Base-by-base conservation (phyloP, 2,888 invertebrate species). In the Buathra laborator region DNA sequence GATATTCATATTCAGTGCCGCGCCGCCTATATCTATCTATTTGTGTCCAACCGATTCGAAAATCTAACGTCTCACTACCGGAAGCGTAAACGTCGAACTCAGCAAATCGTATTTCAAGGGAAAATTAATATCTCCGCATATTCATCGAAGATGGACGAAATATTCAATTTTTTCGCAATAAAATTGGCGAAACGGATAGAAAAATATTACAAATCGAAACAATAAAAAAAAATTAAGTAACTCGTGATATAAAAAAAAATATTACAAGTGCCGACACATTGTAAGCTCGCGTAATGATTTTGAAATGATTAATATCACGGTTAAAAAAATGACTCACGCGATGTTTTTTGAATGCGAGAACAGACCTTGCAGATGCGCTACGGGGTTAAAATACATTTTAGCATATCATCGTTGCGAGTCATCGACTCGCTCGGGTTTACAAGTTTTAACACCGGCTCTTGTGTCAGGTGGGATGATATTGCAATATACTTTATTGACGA, bases 1-100 rank as follows among this genome's bases (percentile, higher is more conserved):
- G 86, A 91, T 90, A 91, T 92, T 92, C 92, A 91, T 91, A 90
- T 89, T 83, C 59, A 16, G 5, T 5, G 81, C 37, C 37, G 37
- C 37, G 37, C 37, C 37, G 37, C 37, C 37, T 53, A 14, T n/a
- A 16, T 59, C 46, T 24, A 46, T 43, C n/a, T 77, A 77, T 43
- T 64, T 48, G 83, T 84, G 86, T 83, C 75, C 64, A 72, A 76
- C 68, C 84, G 84, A 80, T 77, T 51, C 67, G 16, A 46, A 80
- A 77, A 77, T 56, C 48, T 9, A 46, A 56, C 74, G 53, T n/a
- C 24, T 68, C 62, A 67, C 66, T 14, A 48, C 80, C 77, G 76
- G 75, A 80, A 86, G 67, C 72, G 62, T 56, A 43, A 66, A 81
- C 29, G 19, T 24, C 19, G 3, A 12, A 56, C 2, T 24, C 24